Percentiles rank a stretch among this genome's conserved stretches.
These are phyloP conservation scores for Eublepharis macularius DNA, from an alignment of 2,113 vertebrate genomes.

Conservation along the genomic window DNA sequence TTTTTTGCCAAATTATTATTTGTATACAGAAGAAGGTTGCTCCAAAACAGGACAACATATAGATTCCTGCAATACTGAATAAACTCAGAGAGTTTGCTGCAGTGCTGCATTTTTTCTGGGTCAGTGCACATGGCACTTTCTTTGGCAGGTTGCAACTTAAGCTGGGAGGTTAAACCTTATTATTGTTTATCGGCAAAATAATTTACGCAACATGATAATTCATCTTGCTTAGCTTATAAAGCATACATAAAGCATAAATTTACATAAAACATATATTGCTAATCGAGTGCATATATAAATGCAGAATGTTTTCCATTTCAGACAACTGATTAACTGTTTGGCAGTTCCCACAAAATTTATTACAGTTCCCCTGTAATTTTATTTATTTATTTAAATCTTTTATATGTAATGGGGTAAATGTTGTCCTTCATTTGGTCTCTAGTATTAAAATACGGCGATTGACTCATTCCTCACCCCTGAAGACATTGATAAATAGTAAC, in stretches of 20 bases:
- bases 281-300: slow-evolving; percentile 13
- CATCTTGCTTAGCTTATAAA: slow-evolving; percentile 47
- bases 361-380: slow-evolving; percentile 46
- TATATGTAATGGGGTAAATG: slow-evolving; percentile 50
- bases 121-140: not conserved
- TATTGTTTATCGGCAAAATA: not conserved
- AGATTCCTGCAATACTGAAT: too few relatives aligned
- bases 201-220: slow-evolving; percentile 41
- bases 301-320: slow-evolving; percentile 40
- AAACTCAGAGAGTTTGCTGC: too few relatives aligned
- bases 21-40: too few relatives aligned
- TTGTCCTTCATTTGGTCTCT: slow-evolving; percentile 43
- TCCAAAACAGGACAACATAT: too few relatives aligned
- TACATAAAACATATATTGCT: slow-evolving; percentile 37
- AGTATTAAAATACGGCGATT: slow-evolving; percentile 51
- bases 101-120: not conserved
- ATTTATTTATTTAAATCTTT: too few relatives aligned
- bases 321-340: slow-evolving; percentile 30
- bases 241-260: slow-evolving; percentile 25
- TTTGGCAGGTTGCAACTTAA: not conserved
- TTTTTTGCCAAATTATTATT: too few relatives aligned
- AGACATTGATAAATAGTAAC: slow-evolving; percentile 46
- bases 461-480: slow-evolving; percentile 44
- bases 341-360: slow-evolving; percentile 47
- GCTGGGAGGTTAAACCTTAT: not conserved